Base-by-base conservation (phyloP, 2,113 vertebrate genomes). In the Carollia perspicillata region DNA sequence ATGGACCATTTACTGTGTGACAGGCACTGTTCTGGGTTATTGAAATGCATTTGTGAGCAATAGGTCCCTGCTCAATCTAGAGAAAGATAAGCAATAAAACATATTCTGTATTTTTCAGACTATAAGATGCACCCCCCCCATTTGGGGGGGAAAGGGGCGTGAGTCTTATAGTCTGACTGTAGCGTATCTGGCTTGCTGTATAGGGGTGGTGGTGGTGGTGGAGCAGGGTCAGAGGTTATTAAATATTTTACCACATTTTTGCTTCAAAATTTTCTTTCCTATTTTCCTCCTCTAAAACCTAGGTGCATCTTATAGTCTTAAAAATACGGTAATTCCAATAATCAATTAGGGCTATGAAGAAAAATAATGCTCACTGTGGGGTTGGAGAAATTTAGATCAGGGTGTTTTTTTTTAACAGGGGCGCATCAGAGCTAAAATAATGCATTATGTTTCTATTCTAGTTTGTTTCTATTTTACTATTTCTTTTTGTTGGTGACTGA, bases 401-500 rank as follows among this genome's bases (percentile, higher is more conserved):
- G 22, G 16, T 88, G 22, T 65, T 91, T 90, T 92, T 81, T 83
- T 63, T 69, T 69, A 33, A 18, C 26, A 58, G 58, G 2, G 13
- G 17, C 83, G 1, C 6, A 89, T 89, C 26, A 89, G 47, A 93
- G 49, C 23, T 84, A 84, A 97, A 89, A 88, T 47, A 63, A 22
- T 65, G 58, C 55, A 20, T 51, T 33, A 3, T 85, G 30, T 44
- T 96, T 91, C 92, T 78, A 80, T 94, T 90, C 8, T 90, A 77
- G 71, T 81, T 95, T 83, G 4, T 81, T 93, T 94, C 30, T 55
- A 40, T 72, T 94, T 79, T 79, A 28, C 23, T 75, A 12, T 66
- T 85, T 95, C 26, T 80, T 97, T 95, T 84, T 75, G 40, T 92
- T 95, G 55, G 53, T 97, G 75, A 89, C 4, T 88, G 53, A 69